Evolutionary conservation across 2,888 invertebrate species (phyloP), one percentile per base, ranked within the genome.

Genomic region (Osmoderma eremita): DNA sequence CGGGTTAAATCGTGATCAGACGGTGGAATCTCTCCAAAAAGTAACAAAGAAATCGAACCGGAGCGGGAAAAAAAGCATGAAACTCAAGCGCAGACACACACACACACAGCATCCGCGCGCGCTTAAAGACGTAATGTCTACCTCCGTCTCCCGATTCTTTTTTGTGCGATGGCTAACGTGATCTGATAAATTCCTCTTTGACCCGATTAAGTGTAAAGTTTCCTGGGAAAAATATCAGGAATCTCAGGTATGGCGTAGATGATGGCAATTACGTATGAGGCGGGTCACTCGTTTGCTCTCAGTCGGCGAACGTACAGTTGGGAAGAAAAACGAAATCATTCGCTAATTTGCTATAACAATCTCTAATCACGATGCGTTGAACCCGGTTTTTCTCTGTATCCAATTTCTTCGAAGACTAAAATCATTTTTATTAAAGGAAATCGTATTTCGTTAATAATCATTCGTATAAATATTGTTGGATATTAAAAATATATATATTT

Each of bases 121-220:
- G 24, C 24, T 24, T 5, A 24, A 3, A 30, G 30, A 30, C 30
- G 30, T 6, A 8, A 30, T 6, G 30, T 30, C 30, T 30, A 30
- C 30, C 30, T 30, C 30, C 30, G 30, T 30, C 30, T 30, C 30
- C 30, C 30, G 30, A 30, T 30, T 30, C 30, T 30, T 63, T 63
- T 63, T 51, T 63, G 24, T 51, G 51, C 39, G 45, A n/a, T 38
- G 51, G 63, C 49, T 36, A 53, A 42, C 63, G 41, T 39, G 51
- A 63, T 51, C 51, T 41, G 63, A 63, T 63, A 63, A 63, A 63
- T 63, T 53, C 63, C 39, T 63, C 39, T 41, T 63, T 41, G 51
- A 51, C 22, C 53, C 53, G 63, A 63, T 63, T 63, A 63, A 63
- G 63, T 63, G 63, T 63, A 63, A 51, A 63, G 17, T 63, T 63